These are phyloP conservation scores for Piscicola geometra DNA, from an alignment of 2,888 invertebrate genomes.

Conservation along the genomic window DNA sequence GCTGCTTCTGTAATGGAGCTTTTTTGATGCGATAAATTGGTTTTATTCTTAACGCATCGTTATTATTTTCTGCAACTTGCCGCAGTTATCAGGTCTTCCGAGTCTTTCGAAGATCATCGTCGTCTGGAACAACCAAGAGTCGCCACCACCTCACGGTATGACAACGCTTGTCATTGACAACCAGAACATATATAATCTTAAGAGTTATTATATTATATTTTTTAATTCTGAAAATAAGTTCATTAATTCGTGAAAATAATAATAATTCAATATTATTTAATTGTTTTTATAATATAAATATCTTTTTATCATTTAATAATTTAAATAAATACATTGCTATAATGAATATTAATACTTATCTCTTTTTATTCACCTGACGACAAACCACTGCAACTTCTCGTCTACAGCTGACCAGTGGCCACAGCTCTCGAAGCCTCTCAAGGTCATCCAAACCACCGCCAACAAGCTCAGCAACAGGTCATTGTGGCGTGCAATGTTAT, in stretches of 20 bases:
- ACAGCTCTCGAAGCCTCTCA: constrained; percentile 77
- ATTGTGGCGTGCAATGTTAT: no score
- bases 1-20: no score
- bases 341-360: background rate
- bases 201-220: no score
- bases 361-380: background rate
- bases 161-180: no score
- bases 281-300: constrained; percentile 5
- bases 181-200: no score
- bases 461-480: constrained; percentile 81
- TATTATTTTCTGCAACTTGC: no score
- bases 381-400: constrained; percentile 12
- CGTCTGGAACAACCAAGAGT: constrained; percentile 91
- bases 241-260: background rate
- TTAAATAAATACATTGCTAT: background rate
- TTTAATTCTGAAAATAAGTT: no score
- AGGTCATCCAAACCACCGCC: constrained; percentile 80
- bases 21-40: no score
- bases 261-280: no score
- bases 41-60: background rate
- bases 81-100: constrained; percentile 72
- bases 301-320: background rate
- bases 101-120: constrained; percentile 86
- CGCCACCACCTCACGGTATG: constrained; percentile 76
- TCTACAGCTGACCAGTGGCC: constrained; percentile 78